Percentiles rank a stretch among this genome's conserved stretches.
These are phyloP conservation scores for Nomada lathburiana DNA, from an alignment of 2,888 invertebrate species.

Conservation along the genomic window DNA sequence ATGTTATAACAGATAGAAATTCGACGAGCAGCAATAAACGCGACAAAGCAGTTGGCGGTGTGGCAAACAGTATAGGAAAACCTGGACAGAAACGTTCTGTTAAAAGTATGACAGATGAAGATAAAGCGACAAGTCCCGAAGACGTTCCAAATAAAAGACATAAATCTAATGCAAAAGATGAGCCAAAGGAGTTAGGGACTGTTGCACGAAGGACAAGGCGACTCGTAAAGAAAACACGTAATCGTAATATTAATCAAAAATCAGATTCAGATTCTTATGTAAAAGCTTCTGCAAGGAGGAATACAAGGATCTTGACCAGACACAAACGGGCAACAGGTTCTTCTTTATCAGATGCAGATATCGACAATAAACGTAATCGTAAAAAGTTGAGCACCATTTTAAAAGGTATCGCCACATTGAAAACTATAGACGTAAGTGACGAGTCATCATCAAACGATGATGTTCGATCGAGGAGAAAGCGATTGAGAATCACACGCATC, in stretches of 20 bases:
- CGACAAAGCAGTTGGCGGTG: neutral
- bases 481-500: neutral
- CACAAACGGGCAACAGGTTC: neutral
- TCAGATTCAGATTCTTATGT: constrained; percentile 6
- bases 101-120: neutral
- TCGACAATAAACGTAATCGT: constrained; percentile 18
- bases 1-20: constrained; percentile 68
- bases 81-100: constrained; percentile 16
- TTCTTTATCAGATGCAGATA: constrained; percentile 44
- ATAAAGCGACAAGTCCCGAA: neutral
- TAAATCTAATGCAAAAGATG: neutral
- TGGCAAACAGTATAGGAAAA: neutral
- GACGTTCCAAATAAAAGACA: constrained; percentile 24
- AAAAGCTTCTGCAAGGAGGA: neutral
- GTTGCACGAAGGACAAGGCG: neutral
- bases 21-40: constrained; percentile 60
- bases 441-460: constrained; percentile 37
- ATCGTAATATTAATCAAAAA: neutral
- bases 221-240: neutral
- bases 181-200: neutral
- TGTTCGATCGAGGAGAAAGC: neutral
- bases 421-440: constrained; percentile 7
- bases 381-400: constrained; percentile 33
- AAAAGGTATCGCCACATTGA: neutral
- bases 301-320: neutral